A percentile compares a stretch with the other conserved stretches of the same genome.
Conservation (phyloP, 2,113 vertebrate species). For the Solea solea region DNA sequence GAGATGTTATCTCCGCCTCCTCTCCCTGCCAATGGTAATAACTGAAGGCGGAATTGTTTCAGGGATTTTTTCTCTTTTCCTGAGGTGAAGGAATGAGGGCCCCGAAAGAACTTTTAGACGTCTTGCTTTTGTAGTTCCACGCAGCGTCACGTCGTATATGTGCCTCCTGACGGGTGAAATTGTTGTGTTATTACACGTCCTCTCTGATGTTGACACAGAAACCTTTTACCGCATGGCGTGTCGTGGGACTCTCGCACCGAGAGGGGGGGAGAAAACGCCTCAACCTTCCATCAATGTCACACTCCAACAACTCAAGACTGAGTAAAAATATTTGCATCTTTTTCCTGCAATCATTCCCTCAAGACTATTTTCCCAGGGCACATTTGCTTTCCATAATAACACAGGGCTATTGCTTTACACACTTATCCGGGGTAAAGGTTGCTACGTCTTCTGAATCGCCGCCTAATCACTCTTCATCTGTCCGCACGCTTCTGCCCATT, state of each 20-base stretch:
- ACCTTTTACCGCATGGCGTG: conserved; percentile 73
- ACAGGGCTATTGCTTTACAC: conserved; percentile 65
- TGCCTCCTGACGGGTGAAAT: conserved; percentile 68
- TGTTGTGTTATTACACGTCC: conserved; percentile 73
- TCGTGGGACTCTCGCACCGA: conserved; percentile 57
- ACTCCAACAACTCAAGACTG: conserved; percentile 60
- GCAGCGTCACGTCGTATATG: conserved; percentile 70
- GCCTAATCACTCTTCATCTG: conserved; percentile 48
- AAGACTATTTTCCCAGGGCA: conserved; percentile 55
- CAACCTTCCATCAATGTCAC: conserved; percentile 75
- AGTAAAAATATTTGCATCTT: conserved; percentile 73
- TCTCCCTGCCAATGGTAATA: conserved; percentile 71
- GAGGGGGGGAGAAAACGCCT: conserved; percentile 26
- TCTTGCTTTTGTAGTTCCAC: conserved; percentile 72
- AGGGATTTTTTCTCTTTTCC: conserved; percentile 35
- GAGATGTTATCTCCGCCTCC: conserved; percentile 78
- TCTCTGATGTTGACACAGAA: conserved; percentile 78
- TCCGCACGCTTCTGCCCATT: conserved; percentile 36
- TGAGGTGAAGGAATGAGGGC: conserved; percentile 40
- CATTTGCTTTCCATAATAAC: conserved; percentile 56
- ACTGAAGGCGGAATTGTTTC: conserved; percentile 67
- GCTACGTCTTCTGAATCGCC: conserved; percentile 33
- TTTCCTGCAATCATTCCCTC: conserved; percentile 56
- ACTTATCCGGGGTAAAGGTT: conserved; percentile 48
- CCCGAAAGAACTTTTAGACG: conserved; percentile 26